Percentiles rank a stretch among this genome's conserved stretches.
Evolutionary conservation across 1,140 invertebrate species (phyloP).

Genomic region (Lordiphosa collinella): DNA sequence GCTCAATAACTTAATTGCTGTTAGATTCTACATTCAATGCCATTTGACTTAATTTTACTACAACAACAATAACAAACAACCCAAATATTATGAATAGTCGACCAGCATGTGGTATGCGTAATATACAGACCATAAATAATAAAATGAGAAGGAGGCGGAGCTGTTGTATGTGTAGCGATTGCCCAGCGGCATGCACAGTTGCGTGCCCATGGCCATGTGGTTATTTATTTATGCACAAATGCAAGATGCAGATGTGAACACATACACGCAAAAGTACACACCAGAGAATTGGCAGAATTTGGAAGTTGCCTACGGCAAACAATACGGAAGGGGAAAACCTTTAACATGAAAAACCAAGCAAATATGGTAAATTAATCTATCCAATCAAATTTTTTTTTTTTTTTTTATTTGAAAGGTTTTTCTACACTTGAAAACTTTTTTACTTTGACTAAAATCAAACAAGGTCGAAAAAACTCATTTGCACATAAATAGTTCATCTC

Average conservation of each 20-base stretch:
- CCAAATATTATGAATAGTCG: slow-evolving; percentile 2
- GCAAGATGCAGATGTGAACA: slow-evolving; percentile 37
- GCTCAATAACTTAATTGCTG: slow-evolving; percentile 10
- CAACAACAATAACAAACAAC: slow-evolving; percentile 10
- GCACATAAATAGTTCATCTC: too few species aligned
- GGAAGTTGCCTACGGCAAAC: too few species aligned
- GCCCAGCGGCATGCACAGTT: slow-evolving; percentile 45
- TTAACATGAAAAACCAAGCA: too few species aligned
- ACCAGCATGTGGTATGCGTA: slow-evolving; percentile 51
- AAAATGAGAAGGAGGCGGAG: slow-evolving; percentile 5
- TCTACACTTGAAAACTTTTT: too few species aligned
- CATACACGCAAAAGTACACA: neutral
- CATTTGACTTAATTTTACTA: slow-evolving; percentile 10
- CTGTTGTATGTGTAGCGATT: slow-evolving; percentile 3
- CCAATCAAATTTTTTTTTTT: too few species aligned
- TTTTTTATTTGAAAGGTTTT: too few species aligned
- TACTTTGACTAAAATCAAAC: too few species aligned
- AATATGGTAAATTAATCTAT: too few species aligned
- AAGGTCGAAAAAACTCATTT: too few species aligned
- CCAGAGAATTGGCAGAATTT: neutral
- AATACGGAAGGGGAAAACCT: too few species aligned
- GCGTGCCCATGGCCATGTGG: slow-evolving; percentile 44
- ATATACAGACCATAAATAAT: slow-evolving; percentile 62
- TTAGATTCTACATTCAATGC: slow-evolving; percentile 18
- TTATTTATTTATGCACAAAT: slow-evolving; percentile 66